Evolutionary conservation across 1,140 invertebrate species (phyloP).

Genomic region (Magallana ariakensis): DNA sequence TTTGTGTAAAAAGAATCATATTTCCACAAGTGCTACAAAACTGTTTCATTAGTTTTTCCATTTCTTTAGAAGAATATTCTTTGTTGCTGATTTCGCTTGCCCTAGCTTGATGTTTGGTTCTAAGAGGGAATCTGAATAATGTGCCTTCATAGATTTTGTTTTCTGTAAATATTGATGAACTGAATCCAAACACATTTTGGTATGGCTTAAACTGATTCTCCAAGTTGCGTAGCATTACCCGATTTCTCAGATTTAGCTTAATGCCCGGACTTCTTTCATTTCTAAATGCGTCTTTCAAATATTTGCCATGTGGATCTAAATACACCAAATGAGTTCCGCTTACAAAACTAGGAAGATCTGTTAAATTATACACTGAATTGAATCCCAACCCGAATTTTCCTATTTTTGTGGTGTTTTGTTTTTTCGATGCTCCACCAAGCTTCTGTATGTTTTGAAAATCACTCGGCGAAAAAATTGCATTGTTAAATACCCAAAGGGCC

Average conservation of each 20-base stretch:
- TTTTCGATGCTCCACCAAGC: constrained; percentile 73
- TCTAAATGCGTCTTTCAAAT: constrained; percentile 64
- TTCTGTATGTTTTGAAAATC: constrained; percentile 74
- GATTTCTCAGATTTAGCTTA: not conserved
- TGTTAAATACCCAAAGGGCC: constrained; percentile 75
- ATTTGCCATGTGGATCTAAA: constrained; percentile 75
- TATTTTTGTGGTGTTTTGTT: constrained; percentile 68
- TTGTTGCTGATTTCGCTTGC: constrained; percentile 69
- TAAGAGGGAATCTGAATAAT: constrained; percentile 74
- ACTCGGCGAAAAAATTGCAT: constrained; percentile 70
- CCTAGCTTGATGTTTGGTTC: constrained; percentile 64
- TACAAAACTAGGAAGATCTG: constrained; percentile 77
- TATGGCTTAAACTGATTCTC: not conserved
- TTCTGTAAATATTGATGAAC: not conserved
- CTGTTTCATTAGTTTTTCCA: constrained; percentile 65
- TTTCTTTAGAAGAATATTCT: constrained; percentile 63
- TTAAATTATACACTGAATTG: constrained; percentile 77
- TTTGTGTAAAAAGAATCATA: constrained; percentile 74
- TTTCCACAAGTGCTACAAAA: constrained; percentile 62
- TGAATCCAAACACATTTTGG: not conserved
- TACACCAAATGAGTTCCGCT: constrained; percentile 71
- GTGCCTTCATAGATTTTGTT: constrained; percentile 61
- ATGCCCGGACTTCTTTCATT: constrained; percentile 60
- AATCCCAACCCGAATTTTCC: constrained; percentile 77
- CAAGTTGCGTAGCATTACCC: not conserved